A percentile compares a stretch with the other conserved stretches of the same genome.
phyloP scores from a whole-genome alignment of 2,113 vertebrate genomes.

The Ancistrus triradiatus region DNA sequence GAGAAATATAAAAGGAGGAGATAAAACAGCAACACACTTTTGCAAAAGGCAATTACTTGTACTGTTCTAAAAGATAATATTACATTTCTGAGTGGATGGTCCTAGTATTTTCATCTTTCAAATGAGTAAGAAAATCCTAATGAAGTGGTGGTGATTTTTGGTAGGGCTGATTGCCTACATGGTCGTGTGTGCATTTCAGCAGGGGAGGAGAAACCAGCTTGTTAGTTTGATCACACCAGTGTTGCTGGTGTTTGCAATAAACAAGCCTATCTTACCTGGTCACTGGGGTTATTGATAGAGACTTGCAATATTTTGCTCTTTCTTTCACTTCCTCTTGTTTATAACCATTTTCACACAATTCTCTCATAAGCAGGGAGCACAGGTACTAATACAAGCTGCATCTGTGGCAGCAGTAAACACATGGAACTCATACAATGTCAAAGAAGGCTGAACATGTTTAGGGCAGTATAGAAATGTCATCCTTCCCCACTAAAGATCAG shows the following conservation, averaged over 20 bases:
- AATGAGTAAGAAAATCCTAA: slow-evolving; percentile 11
- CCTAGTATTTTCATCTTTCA: background rate
- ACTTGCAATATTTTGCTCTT: too few relatives aligned
- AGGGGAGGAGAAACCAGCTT: slow-evolving; percentile 33
- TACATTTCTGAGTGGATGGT: slow-evolving; percentile 4
- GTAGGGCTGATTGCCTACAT: slow-evolving; percentile 1
- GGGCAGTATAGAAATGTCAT: too few relatives aligned
- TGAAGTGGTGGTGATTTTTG: slow-evolving; percentile 16
- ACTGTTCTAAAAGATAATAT: slow-evolving; percentile 32
- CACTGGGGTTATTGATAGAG: too few relatives aligned
- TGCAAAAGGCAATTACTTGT: slow-evolving; percentile 37
- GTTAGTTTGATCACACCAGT: slow-evolving; percentile 27
- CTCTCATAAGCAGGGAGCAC: too few relatives aligned
- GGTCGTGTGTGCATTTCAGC: slow-evolving; percentile 5
- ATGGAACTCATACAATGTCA: too few relatives aligned
- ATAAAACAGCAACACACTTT: slow-evolving; percentile 28
- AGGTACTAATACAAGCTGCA: too few relatives aligned
- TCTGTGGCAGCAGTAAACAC: too few relatives aligned
- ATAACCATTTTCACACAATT: too few relatives aligned
- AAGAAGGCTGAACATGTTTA: too few relatives aligned
- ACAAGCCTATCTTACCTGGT: slow-evolving; percentile 37
- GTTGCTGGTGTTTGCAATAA: slow-evolving; percentile 38
- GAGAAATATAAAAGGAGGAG: slow-evolving; percentile 26
- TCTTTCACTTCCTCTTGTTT: too few relatives aligned
- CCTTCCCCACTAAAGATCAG: too few relatives aligned